A percentile compares a stretch with the other conserved stretches of the same genome.
phyloP scores from a whole-genome alignment of 2,888 invertebrate species.

The Dastarcus helophoroides region DNA sequence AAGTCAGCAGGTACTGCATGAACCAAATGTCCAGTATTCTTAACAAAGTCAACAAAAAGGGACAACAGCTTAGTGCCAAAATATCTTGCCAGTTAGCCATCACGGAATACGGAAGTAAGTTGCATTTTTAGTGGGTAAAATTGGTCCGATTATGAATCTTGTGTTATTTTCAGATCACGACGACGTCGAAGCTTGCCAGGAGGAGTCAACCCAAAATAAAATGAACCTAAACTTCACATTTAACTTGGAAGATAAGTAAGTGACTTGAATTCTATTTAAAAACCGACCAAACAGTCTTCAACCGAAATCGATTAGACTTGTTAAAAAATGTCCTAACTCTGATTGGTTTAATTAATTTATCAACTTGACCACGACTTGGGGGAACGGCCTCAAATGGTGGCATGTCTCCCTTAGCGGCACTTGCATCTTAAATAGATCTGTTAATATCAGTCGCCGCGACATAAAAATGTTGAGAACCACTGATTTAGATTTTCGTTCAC shows the following conservation, averaged over 20 bases:
- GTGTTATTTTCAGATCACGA: constrained; percentile 29
- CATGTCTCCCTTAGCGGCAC: too few relatives aligned
- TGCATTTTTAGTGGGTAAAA: not conserved
- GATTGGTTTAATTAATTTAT: too few relatives aligned
- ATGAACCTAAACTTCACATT: constrained; percentile 51
- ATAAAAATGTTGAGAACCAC: too few relatives aligned
- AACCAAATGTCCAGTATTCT: constrained; percentile 44
- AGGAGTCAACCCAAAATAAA: constrained; percentile 38
- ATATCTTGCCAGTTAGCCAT: constrained; percentile 54
- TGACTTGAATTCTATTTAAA: too few relatives aligned
- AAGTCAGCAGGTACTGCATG: constrained; percentile 48
- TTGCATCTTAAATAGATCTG: too few relatives aligned
- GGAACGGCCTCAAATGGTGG: too few relatives aligned
- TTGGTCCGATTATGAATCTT: constrained; percentile 8
- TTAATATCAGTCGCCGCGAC: too few relatives aligned
- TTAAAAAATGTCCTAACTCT: too few relatives aligned
- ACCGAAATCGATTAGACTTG: too few relatives aligned
- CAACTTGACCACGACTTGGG: too few relatives aligned
- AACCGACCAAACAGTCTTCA: too few relatives aligned
- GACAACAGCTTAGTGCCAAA: constrained; percentile 40
- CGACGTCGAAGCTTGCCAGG: constrained; percentile 33
- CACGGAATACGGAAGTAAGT: constrained; percentile 49
- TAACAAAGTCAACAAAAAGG: constrained; percentile 38
- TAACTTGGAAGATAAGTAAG: constrained; percentile 45
- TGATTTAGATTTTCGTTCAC: too few relatives aligned